These are phyloP conservation scores for Noctuana brunneofusca DNA, from an alignment of 2,888 invertebrate species.

Conservation along the genomic window DNA sequence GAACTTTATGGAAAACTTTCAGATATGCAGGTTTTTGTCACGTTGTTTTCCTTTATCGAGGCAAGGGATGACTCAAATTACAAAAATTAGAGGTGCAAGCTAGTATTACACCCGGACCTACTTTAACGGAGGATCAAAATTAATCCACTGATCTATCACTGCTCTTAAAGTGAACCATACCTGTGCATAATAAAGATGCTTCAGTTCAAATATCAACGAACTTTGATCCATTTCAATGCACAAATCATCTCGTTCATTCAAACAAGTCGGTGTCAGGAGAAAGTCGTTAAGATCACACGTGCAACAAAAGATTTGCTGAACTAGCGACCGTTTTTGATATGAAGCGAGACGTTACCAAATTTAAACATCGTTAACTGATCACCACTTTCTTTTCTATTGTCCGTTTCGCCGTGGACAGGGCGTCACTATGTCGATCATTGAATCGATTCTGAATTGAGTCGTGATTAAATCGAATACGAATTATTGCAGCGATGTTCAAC, in stretches of 20 bases:
- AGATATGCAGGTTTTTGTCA: too few species aligned
- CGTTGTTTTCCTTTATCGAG: too few species aligned
- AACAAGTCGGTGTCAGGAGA: slow-evolving; percentile 23
- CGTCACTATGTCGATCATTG: slow-evolving; percentile 73
- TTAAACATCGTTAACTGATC: slow-evolving; percentile 48
- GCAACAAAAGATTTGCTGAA: slow-evolving; percentile 31
- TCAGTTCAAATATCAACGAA: background rate
- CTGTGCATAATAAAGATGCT: background rate
- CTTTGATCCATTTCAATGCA: slow-evolving; percentile 19
- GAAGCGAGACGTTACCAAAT: slow-evolving; percentile 40
- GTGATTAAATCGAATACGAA: slow-evolving; percentile 63
- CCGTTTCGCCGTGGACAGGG: slow-evolving; percentile 59
- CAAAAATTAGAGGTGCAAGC: too few species aligned
- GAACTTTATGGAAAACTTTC: too few species aligned
- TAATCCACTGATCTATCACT: too few species aligned
- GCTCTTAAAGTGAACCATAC: background rate
- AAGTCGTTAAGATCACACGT: slow-evolving; percentile 31
- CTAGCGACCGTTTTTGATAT: slow-evolving; percentile 19
- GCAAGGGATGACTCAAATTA: too few species aligned
- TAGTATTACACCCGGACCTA: too few species aligned
- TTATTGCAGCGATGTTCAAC: slow-evolving; percentile 38
- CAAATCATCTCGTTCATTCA: slow-evolving; percentile 23
- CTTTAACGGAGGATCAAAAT: too few species aligned
- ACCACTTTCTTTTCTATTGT: slow-evolving; percentile 78
- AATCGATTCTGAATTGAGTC: slow-evolving; percentile 60